Percentiles rank a stretch among this genome's conserved stretches.
Conservation (phyloP, 2,113 vertebrate species). For the Rattus rattus region DNA sequence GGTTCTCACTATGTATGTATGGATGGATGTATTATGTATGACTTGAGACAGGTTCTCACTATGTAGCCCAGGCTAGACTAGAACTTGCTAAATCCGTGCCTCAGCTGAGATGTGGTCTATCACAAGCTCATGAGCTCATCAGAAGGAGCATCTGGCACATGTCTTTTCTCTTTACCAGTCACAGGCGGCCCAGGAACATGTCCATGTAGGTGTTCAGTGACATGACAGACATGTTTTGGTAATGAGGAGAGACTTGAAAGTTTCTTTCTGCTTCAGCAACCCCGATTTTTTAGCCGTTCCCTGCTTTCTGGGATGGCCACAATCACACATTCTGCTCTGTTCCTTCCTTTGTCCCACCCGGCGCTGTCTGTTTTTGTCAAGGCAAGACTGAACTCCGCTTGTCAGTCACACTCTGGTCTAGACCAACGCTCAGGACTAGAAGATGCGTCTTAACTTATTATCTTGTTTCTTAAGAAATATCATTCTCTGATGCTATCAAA, state of each 20-base stretch:
- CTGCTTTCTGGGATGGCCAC: too few species aligned
- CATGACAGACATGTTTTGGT: not conserved
- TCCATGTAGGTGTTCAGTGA: not conserved
- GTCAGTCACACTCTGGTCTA: not conserved
- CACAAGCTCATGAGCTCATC: not conserved
- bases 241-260: not conserved
- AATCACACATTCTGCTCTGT: not conserved
- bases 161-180: not conserved
- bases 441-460: not conserved
- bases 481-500: not conserved
- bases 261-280: not conserved
- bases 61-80: not conserved
- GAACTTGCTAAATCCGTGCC: not conserved
- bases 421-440: not conserved
- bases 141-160: not conserved
- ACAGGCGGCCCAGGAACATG: not conserved
- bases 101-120: not conserved
- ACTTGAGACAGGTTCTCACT: not conserved
- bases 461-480: not conserved
- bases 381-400: not conserved
- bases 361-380: not conserved
- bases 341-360: not conserved
- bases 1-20: not conserved
- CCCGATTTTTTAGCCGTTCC: not conserved
- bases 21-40: not conserved